These are phyloP conservation scores for Andinoacara biseriatus DNA, from an alignment of 2,113 vertebrate species.

Conservation along the genomic window DNA sequence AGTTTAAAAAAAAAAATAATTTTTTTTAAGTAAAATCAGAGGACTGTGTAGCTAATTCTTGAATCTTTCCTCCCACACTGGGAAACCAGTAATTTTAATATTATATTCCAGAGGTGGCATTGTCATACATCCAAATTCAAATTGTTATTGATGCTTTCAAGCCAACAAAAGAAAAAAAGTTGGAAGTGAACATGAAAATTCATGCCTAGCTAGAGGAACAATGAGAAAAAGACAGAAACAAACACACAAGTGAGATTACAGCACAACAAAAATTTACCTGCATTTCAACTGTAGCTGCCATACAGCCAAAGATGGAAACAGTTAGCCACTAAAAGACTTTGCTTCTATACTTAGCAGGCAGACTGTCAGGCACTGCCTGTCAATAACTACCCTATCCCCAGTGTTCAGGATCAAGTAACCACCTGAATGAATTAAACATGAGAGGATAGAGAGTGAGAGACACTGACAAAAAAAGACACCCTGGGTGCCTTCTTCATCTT, in stretches of 20 bases:
- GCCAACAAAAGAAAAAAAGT: neutral
- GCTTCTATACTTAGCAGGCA: slow-evolving; percentile 14
- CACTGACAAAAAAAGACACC: neutral
- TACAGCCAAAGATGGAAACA: slow-evolving; percentile 16
- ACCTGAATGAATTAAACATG: slow-evolving; percentile 59
- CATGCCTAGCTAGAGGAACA: neutral
- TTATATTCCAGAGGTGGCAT: neutral
- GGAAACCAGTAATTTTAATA: neutral
- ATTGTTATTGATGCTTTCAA: neutral
- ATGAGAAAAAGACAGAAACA: neutral
- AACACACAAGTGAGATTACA: neutral
- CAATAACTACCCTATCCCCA: slow-evolving; percentile 19
- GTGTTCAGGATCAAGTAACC: slow-evolving; percentile 40
- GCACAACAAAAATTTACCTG: neutral
- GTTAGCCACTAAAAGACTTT: slow-evolving; percentile 2
- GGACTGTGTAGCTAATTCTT: neutral
- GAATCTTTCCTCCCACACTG: neutral
- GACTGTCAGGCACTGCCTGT: slow-evolving; percentile 22
- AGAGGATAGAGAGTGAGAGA: slow-evolving; percentile 18
- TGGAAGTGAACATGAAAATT: neutral
- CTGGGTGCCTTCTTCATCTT: neutral
- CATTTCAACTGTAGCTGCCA: neutral
- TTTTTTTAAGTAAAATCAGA: neutral
- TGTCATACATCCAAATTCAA: neutral
- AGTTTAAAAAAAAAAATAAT: neutral